These are phyloP conservation scores for Neoseiulus cucumeris DNA, from an alignment of 1,140 invertebrate genomes.

Conservation along the genomic window DNA sequence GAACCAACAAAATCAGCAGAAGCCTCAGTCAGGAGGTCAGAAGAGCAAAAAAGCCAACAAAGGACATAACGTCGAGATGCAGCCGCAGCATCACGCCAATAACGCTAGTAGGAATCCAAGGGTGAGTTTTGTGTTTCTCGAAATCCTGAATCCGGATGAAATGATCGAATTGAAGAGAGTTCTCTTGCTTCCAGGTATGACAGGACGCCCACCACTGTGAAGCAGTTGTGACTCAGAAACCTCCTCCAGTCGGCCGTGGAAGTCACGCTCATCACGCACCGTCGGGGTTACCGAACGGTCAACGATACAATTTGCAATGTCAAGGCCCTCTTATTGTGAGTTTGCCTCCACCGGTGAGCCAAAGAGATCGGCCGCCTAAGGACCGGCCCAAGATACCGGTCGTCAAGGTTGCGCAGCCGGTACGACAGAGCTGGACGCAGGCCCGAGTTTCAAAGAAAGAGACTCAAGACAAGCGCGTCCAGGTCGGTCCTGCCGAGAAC, in stretches of 20 bases:
- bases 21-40: neutral
- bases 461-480: neutral
- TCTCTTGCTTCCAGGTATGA: neutral
- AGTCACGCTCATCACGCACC: neutral
- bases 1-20: neutral
- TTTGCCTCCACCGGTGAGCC: neutral
- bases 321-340: neutral
- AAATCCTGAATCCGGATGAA: too few species aligned
- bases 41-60: neutral
- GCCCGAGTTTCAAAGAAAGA: neutral
- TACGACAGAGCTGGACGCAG: slow-evolving; percentile 7
- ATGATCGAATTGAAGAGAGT: too few species aligned
- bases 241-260: neutral
- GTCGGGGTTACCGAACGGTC: neutral
- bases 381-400: neutral
- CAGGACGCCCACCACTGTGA: slow-evolving; percentile 10
- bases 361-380: neutral
- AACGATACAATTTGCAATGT: neutral
- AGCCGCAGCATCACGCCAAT: slow-evolving; percentile 8
- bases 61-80: neutral
- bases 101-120: slow-evolving; percentile 7
- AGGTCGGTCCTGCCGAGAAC: neutral
- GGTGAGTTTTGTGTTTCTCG: neutral
- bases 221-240: slow-evolving; percentile 1
- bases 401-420: neutral